Evolutionary conservation across 2,113 vertebrate genomes (phyloP), one percentile per base, ranked within the genome.

Genomic region (Todiramphus chloris): DNA sequence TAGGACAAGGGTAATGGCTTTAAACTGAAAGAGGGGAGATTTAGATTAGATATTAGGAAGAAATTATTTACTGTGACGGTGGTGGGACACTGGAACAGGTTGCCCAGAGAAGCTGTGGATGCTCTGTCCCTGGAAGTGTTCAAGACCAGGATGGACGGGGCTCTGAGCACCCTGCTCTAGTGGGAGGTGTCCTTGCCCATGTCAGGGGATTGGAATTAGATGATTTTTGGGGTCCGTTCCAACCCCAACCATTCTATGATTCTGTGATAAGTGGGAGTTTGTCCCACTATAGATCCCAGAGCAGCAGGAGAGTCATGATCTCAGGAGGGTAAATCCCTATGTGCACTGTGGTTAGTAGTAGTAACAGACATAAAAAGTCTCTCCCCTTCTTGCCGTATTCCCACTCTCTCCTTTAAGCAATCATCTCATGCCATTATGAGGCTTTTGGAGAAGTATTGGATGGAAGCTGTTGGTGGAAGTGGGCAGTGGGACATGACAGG

Each of bases 211-310:
- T 63, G 27, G 63, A 44, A 58, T 18, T 20, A 33, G 31, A 58
- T 58, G 28, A 58, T 58, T 31, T 58, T 58, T 19, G 19, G 30
- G 17, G 18, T 58, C 31, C 28, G 13, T 30, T 44, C 63, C 28
- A 44, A 44, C 41, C 28, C 30, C 43, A 44, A 21, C 41, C 63
- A 23, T 44, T 66, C 41, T 44, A 23, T 31, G 63, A 19, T 66
- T 66, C 39, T 43, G 24, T 64, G 16, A 31, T 2, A 62, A 66
- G 9, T 13, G 23, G 6, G 12, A 11, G 6, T 43, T 87, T 60
- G 9, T 53, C 37, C 31, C 0, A 0, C 21, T 67, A 2, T 7
- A 69, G 44, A 53, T 69, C 37, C 21, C n/a, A n/a, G 16, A 15
- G 30, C 28, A 44, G 55, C 11, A 21, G 13, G 56, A 78, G 11